Evolutionary conservation across 92 coral and sea anemone species (phyloP), one percentile per base, ranked within the genome.

Genomic region (Paragorgia papillata): DNA sequence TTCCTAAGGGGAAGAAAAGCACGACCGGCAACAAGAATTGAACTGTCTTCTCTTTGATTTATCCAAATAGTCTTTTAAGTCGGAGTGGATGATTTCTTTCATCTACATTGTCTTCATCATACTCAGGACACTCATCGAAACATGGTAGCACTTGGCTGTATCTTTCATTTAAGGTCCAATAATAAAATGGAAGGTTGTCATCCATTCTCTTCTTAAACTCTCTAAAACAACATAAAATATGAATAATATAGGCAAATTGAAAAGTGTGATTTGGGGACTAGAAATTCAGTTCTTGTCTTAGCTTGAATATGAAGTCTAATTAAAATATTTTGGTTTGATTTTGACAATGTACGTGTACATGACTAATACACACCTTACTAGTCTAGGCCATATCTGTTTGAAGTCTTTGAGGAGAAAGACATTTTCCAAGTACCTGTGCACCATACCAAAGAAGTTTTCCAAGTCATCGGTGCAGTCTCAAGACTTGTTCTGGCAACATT

Each of bases 151-250:
- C 43, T 26, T 62, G 75, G 7, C 30, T 21, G 69, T 57, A 84
- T n/a, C 84, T n/a, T 18, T 85, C 82, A 80, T 79, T 79, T 4
- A 74, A 9, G 0, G 88, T 85, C 74, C 80, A 85, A 40, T 79
- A 85, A 22, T 79, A 84, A 43, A 84, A 84, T 10, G 88, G 84
- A 30, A 79, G 54, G n/a, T 51, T 62, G 0, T 12, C 25, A 51
- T 79, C 84, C 83, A 84, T 84, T 51, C 84, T 39, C 25, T 84
- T 84, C 9, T 62, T 57, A 67, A 84, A 84, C 48, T 84, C 88
- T 70, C 84, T 84, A 53, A 20, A n/a, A n/a, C n/a, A n/a, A n/a
- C n/a, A n/a, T n/a, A n/a, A n/a, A n/a, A n/a, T n/a, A n/a, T n/a
- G n/a, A n/a, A n/a, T n/a, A n/a, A n/a, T n/a, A n/a, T n/a, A n/a